Conservation (phyloP, 2,113 vertebrate species). For the Columba janthina region DNA sequence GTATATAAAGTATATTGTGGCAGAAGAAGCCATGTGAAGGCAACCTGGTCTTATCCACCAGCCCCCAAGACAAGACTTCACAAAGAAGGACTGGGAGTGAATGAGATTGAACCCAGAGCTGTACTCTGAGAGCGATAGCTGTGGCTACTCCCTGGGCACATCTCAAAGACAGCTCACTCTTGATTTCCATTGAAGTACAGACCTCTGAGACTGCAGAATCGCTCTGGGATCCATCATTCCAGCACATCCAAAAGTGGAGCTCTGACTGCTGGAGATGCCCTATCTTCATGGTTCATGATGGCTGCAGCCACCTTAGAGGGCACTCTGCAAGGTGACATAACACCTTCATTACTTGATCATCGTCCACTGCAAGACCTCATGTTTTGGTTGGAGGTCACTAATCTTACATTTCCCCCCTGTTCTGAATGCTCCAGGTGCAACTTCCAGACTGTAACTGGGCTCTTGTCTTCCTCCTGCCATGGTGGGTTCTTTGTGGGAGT, state of each 20-base stretch:
- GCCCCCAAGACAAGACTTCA: background rate
- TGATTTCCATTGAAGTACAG: background rate
- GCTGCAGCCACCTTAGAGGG: background rate
- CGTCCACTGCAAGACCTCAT: background rate
- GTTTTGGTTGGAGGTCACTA: background rate
- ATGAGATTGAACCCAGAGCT: background rate
- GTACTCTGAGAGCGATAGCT: background rate
- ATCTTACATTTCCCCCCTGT: background rate
- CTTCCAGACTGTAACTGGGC: background rate
- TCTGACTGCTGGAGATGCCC: background rate
- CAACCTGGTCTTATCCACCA: background rate
- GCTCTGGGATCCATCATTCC: accelerated
- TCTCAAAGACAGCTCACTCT: background rate
- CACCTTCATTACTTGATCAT: background rate
- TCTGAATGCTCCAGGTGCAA: background rate
- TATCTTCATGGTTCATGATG: accelerated
- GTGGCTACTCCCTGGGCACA: background rate
- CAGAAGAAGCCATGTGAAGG: background rate
- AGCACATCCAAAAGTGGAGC: background rate
- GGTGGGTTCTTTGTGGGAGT: background rate
- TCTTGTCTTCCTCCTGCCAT: accelerated
- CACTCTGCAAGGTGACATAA: too few species aligned
- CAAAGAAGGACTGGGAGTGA: background rate
- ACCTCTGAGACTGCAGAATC: background rate
- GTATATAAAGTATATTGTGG: background rate